Base-by-base conservation (phyloP, 1,140 invertebrate genomes). In the Drosophila willistoni region DNA sequence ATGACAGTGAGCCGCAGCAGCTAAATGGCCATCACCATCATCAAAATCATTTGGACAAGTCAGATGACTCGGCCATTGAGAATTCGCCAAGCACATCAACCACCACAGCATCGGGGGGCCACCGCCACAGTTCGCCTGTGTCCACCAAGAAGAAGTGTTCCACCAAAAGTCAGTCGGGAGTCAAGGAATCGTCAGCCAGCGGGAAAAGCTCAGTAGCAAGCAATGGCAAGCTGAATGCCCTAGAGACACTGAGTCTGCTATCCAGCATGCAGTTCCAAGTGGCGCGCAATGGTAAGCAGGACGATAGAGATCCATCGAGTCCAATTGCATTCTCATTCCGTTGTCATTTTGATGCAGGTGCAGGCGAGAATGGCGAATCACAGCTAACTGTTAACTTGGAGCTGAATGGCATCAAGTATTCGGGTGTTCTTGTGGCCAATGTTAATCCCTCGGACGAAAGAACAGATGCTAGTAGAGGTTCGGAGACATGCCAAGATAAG, bases 361-460 rank as follows among this genome's bases (percentile, higher is more conserved):
- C 96, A 75, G 94, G 94, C 22, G 93, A 69, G 10, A 96, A 96
- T 71, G 95, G 95, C 3, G 97, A 98, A 82, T 96, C 95, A 87
- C 98, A 98, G 14, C 93, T 99, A 47, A 96, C 97, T 34, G 98
- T 99, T 4, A 98, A 96, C 79, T 98, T 99, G 95, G 98, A 99
- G 92, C 94, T 99, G 44, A 99, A 99, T 91, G 98, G 98, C 39
- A 95, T 97, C 13, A 96, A 95, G 86, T 98, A 98, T 89, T 96
- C 97, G 93, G 97, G 97, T 10, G 95, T 98, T 12, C 93, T 98
- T 1, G 97, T 97, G 92, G 96, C 97, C 47, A 95, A 96, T 91
- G 92, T 90, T 7, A 51, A 51, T 3, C 86, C 93, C 1, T 93
- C 93, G 3, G 3, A 33, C 2, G 55, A 56, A 19, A 55, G 71